Evolutionary conservation across 2,113 vertebrate species (phyloP), one percentile per base, ranked within the genome.

Genomic region (Phoenicopterus ruber): DNA sequence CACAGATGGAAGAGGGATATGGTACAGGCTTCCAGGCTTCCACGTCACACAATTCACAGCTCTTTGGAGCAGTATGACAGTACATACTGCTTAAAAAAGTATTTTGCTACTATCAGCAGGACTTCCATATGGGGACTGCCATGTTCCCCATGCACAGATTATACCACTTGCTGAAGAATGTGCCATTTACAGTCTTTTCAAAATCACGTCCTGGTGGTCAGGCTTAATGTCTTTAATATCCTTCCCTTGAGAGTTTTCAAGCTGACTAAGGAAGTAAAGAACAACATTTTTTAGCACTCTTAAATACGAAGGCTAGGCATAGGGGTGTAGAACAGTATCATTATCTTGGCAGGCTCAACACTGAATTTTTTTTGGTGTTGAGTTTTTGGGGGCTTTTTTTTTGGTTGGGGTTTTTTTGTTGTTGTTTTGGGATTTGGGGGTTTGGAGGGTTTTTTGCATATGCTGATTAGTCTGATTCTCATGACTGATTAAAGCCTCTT

Each of bases 1-100:
- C 79, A 94, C 95, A 83, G 90, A 95, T 93, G 94, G 84, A 32
- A 26, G 73, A 76, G 47, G 78, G 84, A 65, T 22, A 58, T 11
- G 31, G 70, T 6, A 11, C 83, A 79, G 72, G 54, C 94, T 95
- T 62, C 61, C 79, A 78, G 44, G 42, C 85, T 93, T 77, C 42
- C 77, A 61, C 40, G 94, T 9, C 76, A 61, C 89, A 86, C 69
- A 59, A 4, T 46, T 90, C 85, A 17, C 83, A 93, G 84, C 58
- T 86, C 95, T 82, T 72, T 17, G 58, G 76, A 93, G 77, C 77
- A 84, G 69, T 31, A 4, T 16, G 55, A 80, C 81, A 54, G 54
- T 22, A 78, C 47, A 19, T 47, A 52, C 86, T 36, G 57, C 90
- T 74, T 50, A 26, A 82, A 74, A 74, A 90, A 82, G 72, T 36